Base-by-base conservation (phyloP, 1,140 invertebrate genomes). In the Drosophila obscura region DNA sequence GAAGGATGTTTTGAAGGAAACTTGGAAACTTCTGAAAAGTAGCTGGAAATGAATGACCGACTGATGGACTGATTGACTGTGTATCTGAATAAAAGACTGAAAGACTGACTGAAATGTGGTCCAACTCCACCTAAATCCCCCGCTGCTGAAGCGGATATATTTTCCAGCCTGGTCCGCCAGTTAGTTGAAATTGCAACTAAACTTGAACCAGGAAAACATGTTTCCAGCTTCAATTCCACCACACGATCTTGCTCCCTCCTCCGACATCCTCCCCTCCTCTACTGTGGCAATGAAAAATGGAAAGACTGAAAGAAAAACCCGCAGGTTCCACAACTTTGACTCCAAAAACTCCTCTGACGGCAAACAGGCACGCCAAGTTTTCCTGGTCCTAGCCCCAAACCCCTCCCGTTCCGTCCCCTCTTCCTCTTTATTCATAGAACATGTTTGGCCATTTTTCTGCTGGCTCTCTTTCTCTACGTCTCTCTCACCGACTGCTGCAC, bases 381-480 rank as follows among this genome's bases (percentile, higher is more conserved):
- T 83, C 75, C 73, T 75, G 80, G 55, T 39, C 35, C 35, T 39
- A 39, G 35, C 35, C 35, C 51, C 22, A 35, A 35, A 55, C 41
- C 55, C 5, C 45, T 24, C n/a, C 13, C 43, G 7, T n/a, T n/a
- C 26, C 6, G 4, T 9, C 1, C 26, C 28, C 43, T 39, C 31
- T 31, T 5, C 28, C 31, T 68, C 81, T 73, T 79, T 78, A 78
- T 81, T 78, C 78, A 81, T 82, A 88, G 82, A 87, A 87, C 83
- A 88, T 87, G 83, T 88, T 87, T 87, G 83, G 82, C 82, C 79
- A 88, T 88, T 87, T 39, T 87, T 87, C 78, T 83, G 77, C 69
- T 68, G 64, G 69, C 50, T 67, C 58, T 57, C 31, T 43, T 13
- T 26, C 22, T 52, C 22, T 62, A 22, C 44, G 62, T 69, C 51